Evolutionary conservation across 23 tunicate species (phyloP).

Genomic region (Trididemnum clinides): DNA sequence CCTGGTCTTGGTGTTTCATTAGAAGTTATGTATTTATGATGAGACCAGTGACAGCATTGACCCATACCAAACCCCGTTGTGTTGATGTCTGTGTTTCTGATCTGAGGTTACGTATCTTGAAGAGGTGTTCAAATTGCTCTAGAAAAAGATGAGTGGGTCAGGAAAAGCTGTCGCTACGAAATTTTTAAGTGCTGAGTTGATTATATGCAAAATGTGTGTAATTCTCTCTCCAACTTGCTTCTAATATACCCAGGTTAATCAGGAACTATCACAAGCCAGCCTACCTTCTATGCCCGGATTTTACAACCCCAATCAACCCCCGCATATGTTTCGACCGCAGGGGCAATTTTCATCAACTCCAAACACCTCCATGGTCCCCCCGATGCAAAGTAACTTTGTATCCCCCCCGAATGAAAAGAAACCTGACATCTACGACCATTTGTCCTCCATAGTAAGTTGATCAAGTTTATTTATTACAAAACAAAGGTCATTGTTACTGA

Average conservation of each 20-base stretch:
- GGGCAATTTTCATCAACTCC: neutral
- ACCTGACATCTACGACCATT: slow-evolving; percentile 39
- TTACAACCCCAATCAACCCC: neutral
- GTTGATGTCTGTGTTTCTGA: too few relatives aligned
- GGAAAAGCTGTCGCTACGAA: too few relatives aligned
- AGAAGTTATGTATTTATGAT: too few relatives aligned
- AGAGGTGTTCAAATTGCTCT: too few relatives aligned
- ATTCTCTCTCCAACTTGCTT: neutral
- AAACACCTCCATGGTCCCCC: slow-evolving; percentile 4
- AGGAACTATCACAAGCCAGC: slow-evolving; percentile 23
- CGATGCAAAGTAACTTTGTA: neutral
- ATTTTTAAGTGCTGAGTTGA: too few relatives aligned
- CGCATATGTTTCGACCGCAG: neutral
- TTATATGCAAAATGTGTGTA: too few relatives aligned
- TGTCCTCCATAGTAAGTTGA: slow-evolving; percentile 16
- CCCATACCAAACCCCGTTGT: too few relatives aligned
- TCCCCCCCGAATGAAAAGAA: neutral
- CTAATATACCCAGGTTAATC: neutral
- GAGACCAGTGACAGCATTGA: too few relatives aligned
- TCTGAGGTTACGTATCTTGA: too few relatives aligned
- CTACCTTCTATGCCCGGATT: neutral
- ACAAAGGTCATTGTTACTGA: too few relatives aligned
- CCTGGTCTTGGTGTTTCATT: neutral
- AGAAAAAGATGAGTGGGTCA: too few relatives aligned
- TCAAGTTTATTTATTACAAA: too few relatives aligned